Evolutionary conservation across 2,888 invertebrate genomes (phyloP).

Genomic region (Calliphora vomitoria): DNA sequence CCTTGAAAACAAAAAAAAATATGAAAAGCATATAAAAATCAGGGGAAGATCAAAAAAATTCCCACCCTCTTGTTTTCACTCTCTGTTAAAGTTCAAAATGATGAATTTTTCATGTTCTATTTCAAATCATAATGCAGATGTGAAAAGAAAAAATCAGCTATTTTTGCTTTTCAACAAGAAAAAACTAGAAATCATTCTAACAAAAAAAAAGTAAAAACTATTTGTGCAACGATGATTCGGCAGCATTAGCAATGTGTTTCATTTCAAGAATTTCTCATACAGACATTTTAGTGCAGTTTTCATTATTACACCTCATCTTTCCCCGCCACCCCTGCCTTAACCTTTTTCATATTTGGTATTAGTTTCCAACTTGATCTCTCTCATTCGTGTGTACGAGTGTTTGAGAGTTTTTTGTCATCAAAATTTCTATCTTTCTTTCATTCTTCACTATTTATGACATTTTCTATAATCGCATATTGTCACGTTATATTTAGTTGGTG

Average conservation of each 20-base stretch:
- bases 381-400: too few species aligned
- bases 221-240: constrained; percentile 34
- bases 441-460: constrained; percentile 61
- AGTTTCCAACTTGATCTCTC: neutral
- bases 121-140: constrained; percentile 51
- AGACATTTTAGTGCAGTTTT: neutral
- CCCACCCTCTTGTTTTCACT: constrained; percentile 48
- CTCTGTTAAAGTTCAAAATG: constrained; percentile 31
- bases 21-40: neutral
- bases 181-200: constrained; percentile 3
- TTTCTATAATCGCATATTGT: constrained; percentile 69
- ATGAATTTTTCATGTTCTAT: constrained; percentile 40
- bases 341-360: neutral
- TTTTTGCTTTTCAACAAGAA: constrained; percentile 32
- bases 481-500: constrained; percentile 56
- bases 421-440: constrained; percentile 14
- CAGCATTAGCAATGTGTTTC: constrained; percentile 56
- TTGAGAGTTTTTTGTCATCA: neutral
- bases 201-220: constrained; percentile 44
- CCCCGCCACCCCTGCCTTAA: neutral
- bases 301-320: neutral
- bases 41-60: neutral
- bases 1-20: neutral
- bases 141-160: neutral
- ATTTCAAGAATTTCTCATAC: constrained; percentile 48